Conservation (phyloP, 2,888 invertebrate species). For the Patella depressa region DNA sequence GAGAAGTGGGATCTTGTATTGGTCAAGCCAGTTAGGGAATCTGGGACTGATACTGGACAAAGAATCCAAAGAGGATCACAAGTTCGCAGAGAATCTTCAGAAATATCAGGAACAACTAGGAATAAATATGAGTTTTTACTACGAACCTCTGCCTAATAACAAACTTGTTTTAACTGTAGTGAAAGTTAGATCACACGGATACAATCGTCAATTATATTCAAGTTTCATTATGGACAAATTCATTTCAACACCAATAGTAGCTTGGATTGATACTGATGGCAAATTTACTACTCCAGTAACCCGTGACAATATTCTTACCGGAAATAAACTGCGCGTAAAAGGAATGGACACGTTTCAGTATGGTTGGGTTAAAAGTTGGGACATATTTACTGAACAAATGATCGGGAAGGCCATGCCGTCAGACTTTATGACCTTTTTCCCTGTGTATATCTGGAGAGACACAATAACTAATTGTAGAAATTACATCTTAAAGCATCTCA, state of each 20-base stretch:
- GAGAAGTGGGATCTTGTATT: background rate
- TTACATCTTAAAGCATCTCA: background rate
- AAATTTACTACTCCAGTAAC: background rate
- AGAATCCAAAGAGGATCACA: background rate
- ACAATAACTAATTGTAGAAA: background rate
- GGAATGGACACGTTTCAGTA: background rate
- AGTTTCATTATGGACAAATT: background rate
- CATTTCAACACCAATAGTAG: background rate
- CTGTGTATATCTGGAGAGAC: slow-evolving; percentile 5
- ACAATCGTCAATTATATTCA: background rate
- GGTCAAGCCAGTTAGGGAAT: background rate
- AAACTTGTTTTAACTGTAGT: background rate
- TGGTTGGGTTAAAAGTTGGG: background rate
- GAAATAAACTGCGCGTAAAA: background rate
- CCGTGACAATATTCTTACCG: background rate
- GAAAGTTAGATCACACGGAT: background rate
- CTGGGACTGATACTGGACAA: background rate
- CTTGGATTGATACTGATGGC: background rate
- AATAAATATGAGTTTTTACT: background rate
- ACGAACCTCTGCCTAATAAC: background rate
- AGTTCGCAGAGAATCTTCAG: background rate
- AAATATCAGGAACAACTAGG: background rate
- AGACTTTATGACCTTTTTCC: background rate
- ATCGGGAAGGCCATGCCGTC: background rate
- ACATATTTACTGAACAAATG: background rate